phyloP scores from a whole-genome alignment of 2,888 invertebrate species.

The Dascillus cervinus region DNA sequence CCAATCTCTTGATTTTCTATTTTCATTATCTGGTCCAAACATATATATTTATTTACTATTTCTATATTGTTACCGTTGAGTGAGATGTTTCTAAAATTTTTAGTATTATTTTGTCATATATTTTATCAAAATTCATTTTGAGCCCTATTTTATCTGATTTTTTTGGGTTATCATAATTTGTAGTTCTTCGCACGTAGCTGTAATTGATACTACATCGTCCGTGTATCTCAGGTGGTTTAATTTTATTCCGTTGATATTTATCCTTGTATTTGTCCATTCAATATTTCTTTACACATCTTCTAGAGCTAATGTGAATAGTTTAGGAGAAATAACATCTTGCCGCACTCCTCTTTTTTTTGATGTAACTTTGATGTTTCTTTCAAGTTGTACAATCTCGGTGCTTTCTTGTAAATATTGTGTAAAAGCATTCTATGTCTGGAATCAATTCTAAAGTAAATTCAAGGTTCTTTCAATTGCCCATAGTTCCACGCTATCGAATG shows the following conservation, averaged over 20 bases:
- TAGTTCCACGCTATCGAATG: constrained; percentile 2
- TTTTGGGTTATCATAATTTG: constrained; percentile 2
- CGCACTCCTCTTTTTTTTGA: constrained; percentile 3
- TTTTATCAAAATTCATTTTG: constrained; percentile 2
- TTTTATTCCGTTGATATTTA: constrained; percentile 6
- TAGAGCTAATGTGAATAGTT: constrained; percentile 1
- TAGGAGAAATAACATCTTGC: constrained; percentile 5
- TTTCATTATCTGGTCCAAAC: constrained; percentile 9
- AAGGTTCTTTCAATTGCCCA: constrained; percentile 3
- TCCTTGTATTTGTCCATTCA: constrained; percentile 4
- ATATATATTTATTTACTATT: constrained; percentile 9
- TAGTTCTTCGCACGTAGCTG: constrained; percentile 4
- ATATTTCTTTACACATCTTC: constrained; percentile 5
- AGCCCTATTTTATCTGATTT: not conserved
- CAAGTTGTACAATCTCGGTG: constrained; percentile 5
- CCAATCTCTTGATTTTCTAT: constrained; percentile 9
- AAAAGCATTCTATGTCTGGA: constrained; percentile 2
- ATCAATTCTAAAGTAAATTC: constrained; percentile 2
- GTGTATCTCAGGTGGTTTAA: constrained; percentile 6
- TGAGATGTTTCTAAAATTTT: constrained; percentile 2
- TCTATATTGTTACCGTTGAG: constrained; percentile 1
- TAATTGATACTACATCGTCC: constrained; percentile 5
- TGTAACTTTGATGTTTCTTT: constrained; percentile 2
- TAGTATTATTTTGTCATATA: constrained; percentile 2
- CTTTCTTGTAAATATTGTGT: constrained; percentile 5